Base-by-base conservation (phyloP, 1,140 invertebrate genomes). In the Drosophila santomea region DNA sequence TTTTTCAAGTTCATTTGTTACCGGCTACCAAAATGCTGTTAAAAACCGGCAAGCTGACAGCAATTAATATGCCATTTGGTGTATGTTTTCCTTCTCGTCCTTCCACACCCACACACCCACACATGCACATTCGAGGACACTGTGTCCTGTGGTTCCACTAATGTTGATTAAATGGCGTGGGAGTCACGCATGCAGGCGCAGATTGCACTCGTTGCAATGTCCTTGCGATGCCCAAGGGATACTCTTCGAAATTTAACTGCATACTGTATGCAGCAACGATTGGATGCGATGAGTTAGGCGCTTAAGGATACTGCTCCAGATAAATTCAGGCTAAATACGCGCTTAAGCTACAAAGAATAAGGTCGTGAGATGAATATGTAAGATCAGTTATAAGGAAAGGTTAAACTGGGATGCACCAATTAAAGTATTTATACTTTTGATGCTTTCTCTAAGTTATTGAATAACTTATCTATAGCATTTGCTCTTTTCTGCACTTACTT, bases 141-240 rank as follows among this genome's bases (percentile, higher is more conserved):
- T 5, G 38, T 58, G 39, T 44, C 8, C 48, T 67, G 62, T 54
- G 62, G 67, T 58, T 69, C 55, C 80, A 85, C 80, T 84, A 84
- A 84, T 84, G 80, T 84, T 84, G 80, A 84, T 84, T 84, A 84
- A 84, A 84, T 84, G 76, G 81, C 62, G 51, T 38, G 60, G 57
- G 56, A 78, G 68, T 66, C 74, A 82, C 79, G 74, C 74, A 39
- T 57, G 36, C 74, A 71, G 51, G 57, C 75, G 59, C 80, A 84
- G 48, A 68, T 66, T 77, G 54, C 71, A 59, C 58, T 69, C 67
- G 59, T 55, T 77, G 44, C 54, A 41, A n/a, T 62, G 38, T 50
- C 47, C 67, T 28, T 71, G 67, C 48, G 28, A 48, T 48, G 68
- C 67, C 32, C 67, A 36, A 10, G 67, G 66, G 67, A 71, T 57